These are phyloP conservation scores for Eleginops maclovinus DNA, from an alignment of 2,113 vertebrate genomes.

Conservation along the genomic window DNA sequence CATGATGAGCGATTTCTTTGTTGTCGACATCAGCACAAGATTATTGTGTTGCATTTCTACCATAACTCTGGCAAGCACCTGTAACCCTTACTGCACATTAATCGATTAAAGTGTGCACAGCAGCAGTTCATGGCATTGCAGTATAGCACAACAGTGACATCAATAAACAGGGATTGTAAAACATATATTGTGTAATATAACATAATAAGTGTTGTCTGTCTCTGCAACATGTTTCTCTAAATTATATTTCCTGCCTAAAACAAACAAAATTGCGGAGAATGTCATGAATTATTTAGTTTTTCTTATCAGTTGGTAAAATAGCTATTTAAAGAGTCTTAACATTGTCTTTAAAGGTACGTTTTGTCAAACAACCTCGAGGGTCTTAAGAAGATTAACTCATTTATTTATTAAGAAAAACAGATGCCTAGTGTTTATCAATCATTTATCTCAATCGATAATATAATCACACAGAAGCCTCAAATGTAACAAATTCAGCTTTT, in stretches of 20 bases:
- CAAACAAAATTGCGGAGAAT: neutral
- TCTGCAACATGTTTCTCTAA: too few relatives aligned
- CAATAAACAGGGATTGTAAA: neutral
- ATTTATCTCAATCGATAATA: conserved; percentile 2
- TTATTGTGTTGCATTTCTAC: conserved; percentile 32
- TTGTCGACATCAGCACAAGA: conserved; percentile 21
- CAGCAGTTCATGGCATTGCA: neutral
- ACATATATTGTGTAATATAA: too few relatives aligned
- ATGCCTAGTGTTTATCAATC: neutral
- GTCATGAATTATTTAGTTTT: neutral
- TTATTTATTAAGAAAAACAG: neutral
- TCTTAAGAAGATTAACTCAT: neutral
- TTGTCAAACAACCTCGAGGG: neutral
- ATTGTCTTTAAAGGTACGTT: neutral
- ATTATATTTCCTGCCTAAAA: neutral
- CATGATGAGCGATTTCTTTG: conserved; percentile 41
- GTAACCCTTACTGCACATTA: neutral
- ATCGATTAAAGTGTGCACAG: neutral
- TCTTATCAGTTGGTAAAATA: neutral
- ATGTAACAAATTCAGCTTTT: neutral
- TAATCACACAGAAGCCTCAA: conserved; percentile 15
- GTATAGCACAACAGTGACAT: neutral
- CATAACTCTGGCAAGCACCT: conserved; percentile 42
- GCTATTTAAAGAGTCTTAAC: neutral
- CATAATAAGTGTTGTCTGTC: too few relatives aligned